Percentiles rank a stretch among this genome's conserved stretches.
Conservation (phyloP, 2,113 vertebrate species). For the Tragelaphus imberbis region DNA sequence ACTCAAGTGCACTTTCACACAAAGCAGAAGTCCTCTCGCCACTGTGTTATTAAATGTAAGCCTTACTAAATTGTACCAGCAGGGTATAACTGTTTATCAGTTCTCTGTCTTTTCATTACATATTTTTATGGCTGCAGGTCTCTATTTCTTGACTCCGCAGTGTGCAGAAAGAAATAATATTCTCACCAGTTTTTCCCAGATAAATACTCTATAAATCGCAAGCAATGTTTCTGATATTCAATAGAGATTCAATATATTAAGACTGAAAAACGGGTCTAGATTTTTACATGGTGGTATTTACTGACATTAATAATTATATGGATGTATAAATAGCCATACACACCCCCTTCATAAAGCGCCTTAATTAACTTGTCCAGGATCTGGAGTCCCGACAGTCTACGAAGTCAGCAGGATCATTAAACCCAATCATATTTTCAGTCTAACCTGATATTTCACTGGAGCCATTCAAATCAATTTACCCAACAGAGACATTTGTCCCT, state of each 20-base stretch:
- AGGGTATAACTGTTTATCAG: slow-evolving; percentile 69
- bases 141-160: slow-evolving; percentile 61
- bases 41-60: slow-evolving; percentile 64
- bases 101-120: slow-evolving; percentile 73
- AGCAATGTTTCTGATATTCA: slow-evolving; percentile 67
- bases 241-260: slow-evolving; percentile 63
- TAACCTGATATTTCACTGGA: slow-evolving; percentile 82
- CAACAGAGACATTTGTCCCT: slow-evolving; percentile 83
- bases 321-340: slow-evolving; percentile 56
- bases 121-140: slow-evolving; percentile 70
- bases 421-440: slow-evolving; percentile 80
- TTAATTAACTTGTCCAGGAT: slow-evolving; percentile 77
- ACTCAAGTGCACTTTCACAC: slow-evolving; percentile 4
- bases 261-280: slow-evolving; percentile 32
- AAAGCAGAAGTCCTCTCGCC: slow-evolving; percentile 24
- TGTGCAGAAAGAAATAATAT: slow-evolving; percentile 66
- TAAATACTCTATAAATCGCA: slow-evolving; percentile 78
- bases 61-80: slow-evolving; percentile 70
- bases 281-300: slow-evolving; percentile 69
- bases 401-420: slow-evolving; percentile 78
- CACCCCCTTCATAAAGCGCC: slow-evolving; percentile 19
- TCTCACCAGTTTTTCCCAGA: slow-evolving; percentile 70
- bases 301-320: slow-evolving; percentile 70
- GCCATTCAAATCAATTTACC: slow-evolving; percentile 85
- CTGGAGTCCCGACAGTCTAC: slow-evolving; percentile 73